Evolutionary conservation across 2,888 invertebrate genomes (phyloP).

Genomic region (Sarcophaga rosellei): DNA sequence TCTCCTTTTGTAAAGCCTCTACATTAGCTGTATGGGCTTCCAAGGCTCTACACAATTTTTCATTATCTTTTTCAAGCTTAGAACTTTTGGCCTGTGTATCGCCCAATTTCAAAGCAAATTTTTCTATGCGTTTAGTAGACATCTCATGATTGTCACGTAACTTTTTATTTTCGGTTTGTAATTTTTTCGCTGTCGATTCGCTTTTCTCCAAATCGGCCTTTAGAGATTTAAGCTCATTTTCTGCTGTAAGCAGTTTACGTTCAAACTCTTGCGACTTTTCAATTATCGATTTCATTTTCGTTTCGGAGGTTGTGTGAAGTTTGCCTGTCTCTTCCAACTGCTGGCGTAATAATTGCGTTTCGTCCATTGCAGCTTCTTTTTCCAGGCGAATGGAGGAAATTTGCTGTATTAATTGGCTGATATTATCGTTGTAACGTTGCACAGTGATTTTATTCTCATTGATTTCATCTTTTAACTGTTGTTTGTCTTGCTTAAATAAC

Average conservation of each 20-base stretch:
- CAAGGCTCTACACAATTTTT: conserved; percentile 65
- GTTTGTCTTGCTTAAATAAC: conserved; percentile 61
- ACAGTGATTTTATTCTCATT: conserved; percentile 66
- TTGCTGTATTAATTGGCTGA: conserved; percentile 71
- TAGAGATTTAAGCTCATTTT: conserved; percentile 70
- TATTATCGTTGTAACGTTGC: conserved; percentile 71
- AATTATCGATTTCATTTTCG: conserved; percentile 64
- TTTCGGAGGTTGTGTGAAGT: conserved; percentile 60
- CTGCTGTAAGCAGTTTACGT: conserved; percentile 65
- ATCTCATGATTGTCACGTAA: conserved; percentile 66
- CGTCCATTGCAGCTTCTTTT: conserved; percentile 69
- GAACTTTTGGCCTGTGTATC: conserved; percentile 72
- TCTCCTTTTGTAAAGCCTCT: conserved; percentile 70
- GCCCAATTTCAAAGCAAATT: conserved; percentile 72
- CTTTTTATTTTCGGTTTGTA: conserved; percentile 69
- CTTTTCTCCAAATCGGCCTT: conserved; percentile 63
- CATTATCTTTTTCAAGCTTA: conserved; percentile 72
- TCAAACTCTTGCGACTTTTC: conserved; percentile 70
- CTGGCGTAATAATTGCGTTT: conserved; percentile 63
- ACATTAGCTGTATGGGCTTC: conserved; percentile 58
- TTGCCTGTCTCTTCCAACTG: conserved; percentile 66
- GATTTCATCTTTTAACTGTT: conserved; percentile 55
- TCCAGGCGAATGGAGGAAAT: conserved; percentile 71
- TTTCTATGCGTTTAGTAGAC: conserved; percentile 72
- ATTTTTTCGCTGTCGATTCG: conserved; percentile 61